A percentile compares a stretch with the other conserved stretches of the same genome.
These are phyloP conservation scores for Hydractinia symbiolongicarpus DNA, from an alignment of 30 jellyfish, hydroid and myxozoan species.

Conservation along the genomic window DNA sequence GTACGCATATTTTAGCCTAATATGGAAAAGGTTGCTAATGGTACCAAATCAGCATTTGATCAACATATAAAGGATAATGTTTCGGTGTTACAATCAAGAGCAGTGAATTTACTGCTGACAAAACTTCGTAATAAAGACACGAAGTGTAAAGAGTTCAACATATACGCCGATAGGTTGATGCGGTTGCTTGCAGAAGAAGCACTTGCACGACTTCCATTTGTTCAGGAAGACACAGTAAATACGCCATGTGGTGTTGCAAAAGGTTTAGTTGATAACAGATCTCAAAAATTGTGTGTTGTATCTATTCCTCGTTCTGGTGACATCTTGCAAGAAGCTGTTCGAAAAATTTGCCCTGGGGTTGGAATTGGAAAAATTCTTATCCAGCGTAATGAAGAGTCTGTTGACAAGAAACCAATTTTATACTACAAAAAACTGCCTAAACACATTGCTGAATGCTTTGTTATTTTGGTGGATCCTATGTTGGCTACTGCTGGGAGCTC, in stretches of 20 bases:
- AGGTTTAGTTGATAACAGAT: conserved; percentile 50
- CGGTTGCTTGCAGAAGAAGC: conserved; percentile 91
- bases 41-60: too few species aligned
- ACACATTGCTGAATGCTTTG: conserved; percentile 67
- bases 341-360: conserved; percentile 75
- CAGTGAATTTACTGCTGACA: conserved; percentile 53
- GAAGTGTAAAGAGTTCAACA: conserved; percentile 55
- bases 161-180: conserved; percentile 85
- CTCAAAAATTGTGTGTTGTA: conserved; percentile 59
- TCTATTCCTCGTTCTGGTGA: conserved; percentile 88
- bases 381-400: conserved; percentile 80
- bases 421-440: conserved; percentile 75
- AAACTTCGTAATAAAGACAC: conserved; percentile 71
- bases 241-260: conserved; percentile 76
- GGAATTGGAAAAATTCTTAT: conserved; percentile 74
- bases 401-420: conserved; percentile 58
- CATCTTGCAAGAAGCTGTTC: conserved; percentile 86
- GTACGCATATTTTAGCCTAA: too few species aligned
- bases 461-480: conserved; percentile 87
- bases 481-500: conserved; percentile 94
- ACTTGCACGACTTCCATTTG: conserved; percentile 60
- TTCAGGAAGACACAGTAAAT: conserved; percentile 52
- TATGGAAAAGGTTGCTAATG: too few species aligned
- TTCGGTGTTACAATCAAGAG: conserved; percentile 56
- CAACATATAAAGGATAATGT: conserved; percentile 20